Percentiles rank a stretch among this genome's conserved stretches.
Evolutionary conservation across 2,797 vertebrate species (phyloP).

Genomic region (Sebastes hubbsi): DNA sequence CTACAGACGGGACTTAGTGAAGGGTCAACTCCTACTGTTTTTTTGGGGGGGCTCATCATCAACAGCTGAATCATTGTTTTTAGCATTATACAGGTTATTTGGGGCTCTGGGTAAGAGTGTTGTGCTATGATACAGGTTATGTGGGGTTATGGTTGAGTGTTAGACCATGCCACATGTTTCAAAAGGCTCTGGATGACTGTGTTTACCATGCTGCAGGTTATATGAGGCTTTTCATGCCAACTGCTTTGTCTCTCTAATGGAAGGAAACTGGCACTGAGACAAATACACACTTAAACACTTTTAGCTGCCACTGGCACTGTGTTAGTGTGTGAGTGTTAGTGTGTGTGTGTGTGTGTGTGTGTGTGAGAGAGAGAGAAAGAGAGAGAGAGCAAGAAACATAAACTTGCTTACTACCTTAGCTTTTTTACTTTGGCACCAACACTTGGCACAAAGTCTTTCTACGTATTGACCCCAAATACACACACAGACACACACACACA

Average conservation of each 20-base stretch:
- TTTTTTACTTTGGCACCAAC: constrained; percentile 28
- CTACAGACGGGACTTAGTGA: not conserved
- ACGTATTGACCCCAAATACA: not conserved
- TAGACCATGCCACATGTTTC: not conserved
- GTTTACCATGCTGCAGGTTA: constrained; percentile 23
- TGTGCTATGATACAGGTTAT: not conserved
- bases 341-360: not conserved
- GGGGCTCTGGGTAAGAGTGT: not conserved
- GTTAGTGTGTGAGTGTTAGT: constrained; percentile 10
- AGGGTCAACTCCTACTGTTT: not conserved
- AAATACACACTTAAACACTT: constrained; percentile 54
- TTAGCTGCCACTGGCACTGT: constrained; percentile 35
- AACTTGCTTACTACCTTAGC: not conserved
- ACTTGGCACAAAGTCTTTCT: constrained; percentile 7
- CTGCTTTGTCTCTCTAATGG: constrained; percentile 48
- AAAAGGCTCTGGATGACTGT: not conserved
- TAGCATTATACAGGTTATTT: not conserved
- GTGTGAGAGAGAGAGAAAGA: too few relatives aligned
- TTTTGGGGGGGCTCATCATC: not conserved
- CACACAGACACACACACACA: not conserved
- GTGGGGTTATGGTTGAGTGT: not conserved
- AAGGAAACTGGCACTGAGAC: constrained; percentile 68
- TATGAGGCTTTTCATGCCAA: constrained; percentile 32
- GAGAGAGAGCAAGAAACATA: not conserved
- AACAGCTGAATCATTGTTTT: not conserved